These are phyloP conservation scores for Melipona beecheii DNA, from an alignment of 2,888 invertebrate genomes.

Conservation along the genomic window DNA sequence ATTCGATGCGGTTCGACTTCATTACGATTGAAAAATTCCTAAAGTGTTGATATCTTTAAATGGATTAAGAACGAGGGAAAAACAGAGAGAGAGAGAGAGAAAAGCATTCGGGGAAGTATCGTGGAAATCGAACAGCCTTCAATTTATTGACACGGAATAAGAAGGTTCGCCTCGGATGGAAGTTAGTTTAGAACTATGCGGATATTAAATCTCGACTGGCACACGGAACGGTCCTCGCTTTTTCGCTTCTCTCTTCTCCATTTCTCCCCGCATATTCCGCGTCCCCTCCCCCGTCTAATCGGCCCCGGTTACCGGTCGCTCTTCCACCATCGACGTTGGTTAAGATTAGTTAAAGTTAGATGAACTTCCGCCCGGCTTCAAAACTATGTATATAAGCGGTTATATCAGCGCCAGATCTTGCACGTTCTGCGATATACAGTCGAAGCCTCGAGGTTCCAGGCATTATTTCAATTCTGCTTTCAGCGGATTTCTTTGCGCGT, in stretches of 20 bases:
- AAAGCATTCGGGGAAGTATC: not conserved
- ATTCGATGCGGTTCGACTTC: too few relatives aligned
- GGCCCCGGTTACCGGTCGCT: constrained; percentile 37
- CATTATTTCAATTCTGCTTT: constrained; percentile 1
- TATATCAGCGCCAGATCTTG: constrained; percentile 62
- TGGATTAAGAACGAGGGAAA: not conserved
- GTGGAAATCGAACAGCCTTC: constrained; percentile 28
- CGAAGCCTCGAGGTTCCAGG: constrained; percentile 21
- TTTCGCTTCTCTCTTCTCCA: constrained; percentile 44
- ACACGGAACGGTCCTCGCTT: constrained; percentile 52
- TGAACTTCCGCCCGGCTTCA: constrained; percentile 53
- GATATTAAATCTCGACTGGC: constrained; percentile 64
- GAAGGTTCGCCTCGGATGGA: constrained; percentile 46
- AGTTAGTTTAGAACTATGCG: constrained; percentile 67
- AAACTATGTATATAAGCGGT: constrained; percentile 70
- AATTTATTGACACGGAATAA: constrained; percentile 50
- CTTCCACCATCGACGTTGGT: constrained; percentile 58
- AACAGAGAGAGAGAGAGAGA: not conserved
- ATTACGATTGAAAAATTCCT: not conserved
- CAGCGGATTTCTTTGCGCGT: not conserved
- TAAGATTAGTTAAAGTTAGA: constrained; percentile 70
- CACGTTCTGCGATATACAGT: constrained; percentile 41
- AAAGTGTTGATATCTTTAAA: not conserved
- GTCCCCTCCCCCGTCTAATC: constrained; percentile 47
- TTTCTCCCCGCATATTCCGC: constrained; percentile 42